Base-by-base conservation (phyloP, 1,140 invertebrate genomes). In the Alviniconcha marisindica region DNA sequence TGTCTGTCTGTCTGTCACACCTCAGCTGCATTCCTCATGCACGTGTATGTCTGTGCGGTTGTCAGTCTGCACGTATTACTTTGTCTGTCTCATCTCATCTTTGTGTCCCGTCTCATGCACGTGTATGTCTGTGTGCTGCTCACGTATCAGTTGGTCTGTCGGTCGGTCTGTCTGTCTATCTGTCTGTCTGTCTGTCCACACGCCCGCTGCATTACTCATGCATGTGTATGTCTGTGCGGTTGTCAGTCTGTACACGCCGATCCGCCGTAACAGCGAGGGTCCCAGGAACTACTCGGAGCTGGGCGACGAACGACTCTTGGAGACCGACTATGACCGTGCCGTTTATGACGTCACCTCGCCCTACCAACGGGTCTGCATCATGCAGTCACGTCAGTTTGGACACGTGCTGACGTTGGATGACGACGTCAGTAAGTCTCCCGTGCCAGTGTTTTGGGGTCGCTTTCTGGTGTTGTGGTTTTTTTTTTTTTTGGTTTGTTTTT, bases 321-420 rank as follows among this genome's bases (percentile, higher is more conserved):
- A 78, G 24, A 78, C 77, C 0, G 77, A 78, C 77, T 78, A 78
- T 24, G 12, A 51, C 7, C 28, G 60, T 31, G 28, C 80, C 0
- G 93, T 98, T 0, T 97, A 96, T 89, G 96, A 98, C 88, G 95
- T 96, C 82, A 94, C 95, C 82, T 97, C 97, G 4, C 95, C 95
- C 0, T 98, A 96, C 92, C 97, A 98, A 92, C 96, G 97, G 93
- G 96, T 98, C 48, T 96, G 97, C 94, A 97, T 98, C 89, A 95
- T 97, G 69, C 96, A 98, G 92, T 97, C 97, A 3, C 96, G 96
- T 88, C 96, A 95, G 42, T 94, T 97, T 88, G 97, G 97, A 42
- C 98, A 98, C 90, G 95, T 95, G 31, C 77, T 78, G 48, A 56
- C 36, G 54, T 36, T 78, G 31, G 77, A 78, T 24, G 77, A 78